These are phyloP conservation scores for Xestobium rufovillosum DNA, from an alignment of 2,888 invertebrate species.

Conservation along the genomic window DNA sequence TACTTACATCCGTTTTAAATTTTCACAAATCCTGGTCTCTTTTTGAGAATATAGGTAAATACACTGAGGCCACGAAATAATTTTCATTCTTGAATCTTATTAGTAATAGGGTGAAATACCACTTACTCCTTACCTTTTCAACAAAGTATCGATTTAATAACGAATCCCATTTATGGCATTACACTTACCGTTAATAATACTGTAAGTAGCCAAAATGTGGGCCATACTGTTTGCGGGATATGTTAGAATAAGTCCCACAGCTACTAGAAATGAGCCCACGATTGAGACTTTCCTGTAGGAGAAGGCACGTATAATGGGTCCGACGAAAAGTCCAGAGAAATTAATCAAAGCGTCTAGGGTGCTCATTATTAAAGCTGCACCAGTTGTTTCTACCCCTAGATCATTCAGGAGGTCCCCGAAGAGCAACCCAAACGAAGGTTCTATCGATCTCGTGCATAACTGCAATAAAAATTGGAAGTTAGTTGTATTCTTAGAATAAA, in stretches of 20 bases:
- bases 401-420: constrained; percentile 65
- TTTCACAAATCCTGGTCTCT: no score
- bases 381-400: constrained; percentile 65
- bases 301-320: constrained; percentile 67
- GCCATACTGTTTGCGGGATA: constrained; percentile 64
- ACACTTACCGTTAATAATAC: constrained; percentile 67
- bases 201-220: constrained; percentile 63
- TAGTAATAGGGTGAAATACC: no score
- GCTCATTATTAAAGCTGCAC: constrained; percentile 68
- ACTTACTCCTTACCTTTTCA: no score
- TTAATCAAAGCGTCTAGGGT: constrained; percentile 69
- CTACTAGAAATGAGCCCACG: constrained; percentile 59
- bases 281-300: constrained; percentile 65
- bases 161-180: no score
- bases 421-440: constrained; percentile 73
- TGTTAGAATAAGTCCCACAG: constrained; percentile 58
- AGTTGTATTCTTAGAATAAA: no score
- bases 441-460: constrained; percentile 72
- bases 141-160: constrained; percentile 11
- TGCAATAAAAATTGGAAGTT: constrained; percentile 47
- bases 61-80: no score
- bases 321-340: constrained; percentile 70
- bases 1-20: no score
- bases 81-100: no score
- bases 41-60: no score